Evolutionary conservation across 2,888 invertebrate genomes (phyloP).

Genomic region (Phragmatobia fuliginosa): DNA sequence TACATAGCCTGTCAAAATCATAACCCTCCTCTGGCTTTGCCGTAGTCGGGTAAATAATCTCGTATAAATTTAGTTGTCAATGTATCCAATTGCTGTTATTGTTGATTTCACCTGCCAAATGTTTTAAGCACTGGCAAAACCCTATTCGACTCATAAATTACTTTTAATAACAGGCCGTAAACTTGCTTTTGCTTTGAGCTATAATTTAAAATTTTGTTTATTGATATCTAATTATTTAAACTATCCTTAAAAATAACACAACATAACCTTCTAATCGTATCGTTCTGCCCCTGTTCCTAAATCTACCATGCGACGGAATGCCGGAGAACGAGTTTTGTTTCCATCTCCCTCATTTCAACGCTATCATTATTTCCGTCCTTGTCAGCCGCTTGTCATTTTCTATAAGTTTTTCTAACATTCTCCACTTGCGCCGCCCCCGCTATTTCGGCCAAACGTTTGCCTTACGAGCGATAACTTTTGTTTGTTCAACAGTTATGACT

Average conservation of each 20-base stretch:
- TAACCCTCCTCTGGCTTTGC: too few relatives aligned
- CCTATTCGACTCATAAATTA: slow-evolving; percentile 56
- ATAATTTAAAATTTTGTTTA: slow-evolving; percentile 67
- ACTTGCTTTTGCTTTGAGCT: slow-evolving; percentile 54
- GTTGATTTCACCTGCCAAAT: slow-evolving; percentile 35
- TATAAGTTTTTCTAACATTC: slow-evolving; percentile 87
- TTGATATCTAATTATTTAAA: slow-evolving; percentile 68
- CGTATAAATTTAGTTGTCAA: slow-evolving; percentile 54
- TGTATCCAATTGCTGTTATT: slow-evolving; percentile 45
- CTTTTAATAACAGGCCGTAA: slow-evolving; percentile 56
- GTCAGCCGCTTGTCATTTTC: slow-evolving; percentile 85
- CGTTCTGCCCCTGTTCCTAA: slow-evolving; percentile 86
- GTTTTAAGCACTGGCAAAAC: slow-evolving; percentile 48
- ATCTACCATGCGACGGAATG: slow-evolving; percentile 86
- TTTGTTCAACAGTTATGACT: slow-evolving; percentile 82
- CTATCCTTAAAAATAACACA: slow-evolving; percentile 81
- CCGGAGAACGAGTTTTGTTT: slow-evolving; percentile 83
- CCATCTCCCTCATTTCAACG: slow-evolving; percentile 79
- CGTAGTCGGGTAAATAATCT: too few relatives aligned
- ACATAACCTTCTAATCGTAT: slow-evolving; percentile 84
- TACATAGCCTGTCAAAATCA: too few relatives aligned
- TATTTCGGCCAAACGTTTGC: slow-evolving; percentile 80
- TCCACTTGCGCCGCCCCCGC: slow-evolving; percentile 78
- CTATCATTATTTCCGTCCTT: slow-evolving; percentile 74
- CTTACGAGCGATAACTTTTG: slow-evolving; percentile 78